phyloP scores from a whole-genome alignment of 1,140 invertebrate species.

The Sinella curviseta region DNA sequence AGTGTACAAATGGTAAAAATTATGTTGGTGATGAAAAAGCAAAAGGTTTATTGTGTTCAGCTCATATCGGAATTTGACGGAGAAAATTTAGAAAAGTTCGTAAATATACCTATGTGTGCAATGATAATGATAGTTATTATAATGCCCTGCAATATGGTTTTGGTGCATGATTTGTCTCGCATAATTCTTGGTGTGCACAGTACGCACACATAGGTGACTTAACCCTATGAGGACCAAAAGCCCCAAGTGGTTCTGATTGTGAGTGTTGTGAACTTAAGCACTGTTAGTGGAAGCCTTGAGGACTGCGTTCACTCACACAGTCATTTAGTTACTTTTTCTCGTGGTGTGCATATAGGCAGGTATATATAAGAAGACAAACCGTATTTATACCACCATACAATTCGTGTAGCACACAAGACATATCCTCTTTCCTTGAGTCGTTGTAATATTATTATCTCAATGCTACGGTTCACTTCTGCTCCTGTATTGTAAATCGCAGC shows the following conservation, averaged over 20 bases:
- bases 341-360: neutral
- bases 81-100: too few species aligned
- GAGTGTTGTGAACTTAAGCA: constrained; percentile 11
- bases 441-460: constrained; percentile 19
- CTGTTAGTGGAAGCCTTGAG: constrained; percentile 2
- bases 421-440: neutral
- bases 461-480: constrained; percentile 16
- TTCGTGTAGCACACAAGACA: neutral
- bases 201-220: constrained; percentile 12
- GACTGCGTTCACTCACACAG: constrained; percentile 5
- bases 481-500: too few species aligned
- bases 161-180: constrained; percentile 13
- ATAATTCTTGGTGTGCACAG: too few species aligned
- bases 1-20: too few species aligned
- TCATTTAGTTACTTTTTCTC: neutral
- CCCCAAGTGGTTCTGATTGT: constrained; percentile 13
- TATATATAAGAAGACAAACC: neutral
- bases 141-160: too few species aligned
- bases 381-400: neutral
- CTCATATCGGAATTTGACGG: too few species aligned
- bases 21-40: neutral
- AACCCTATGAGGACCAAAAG: constrained; percentile 10
- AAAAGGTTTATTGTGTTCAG: neutral
- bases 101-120: too few species aligned
- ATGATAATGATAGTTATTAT: too few species aligned